Base-by-base conservation (phyloP, 2,888 invertebrate genomes). In the Phrixothrix hirtus region DNA sequence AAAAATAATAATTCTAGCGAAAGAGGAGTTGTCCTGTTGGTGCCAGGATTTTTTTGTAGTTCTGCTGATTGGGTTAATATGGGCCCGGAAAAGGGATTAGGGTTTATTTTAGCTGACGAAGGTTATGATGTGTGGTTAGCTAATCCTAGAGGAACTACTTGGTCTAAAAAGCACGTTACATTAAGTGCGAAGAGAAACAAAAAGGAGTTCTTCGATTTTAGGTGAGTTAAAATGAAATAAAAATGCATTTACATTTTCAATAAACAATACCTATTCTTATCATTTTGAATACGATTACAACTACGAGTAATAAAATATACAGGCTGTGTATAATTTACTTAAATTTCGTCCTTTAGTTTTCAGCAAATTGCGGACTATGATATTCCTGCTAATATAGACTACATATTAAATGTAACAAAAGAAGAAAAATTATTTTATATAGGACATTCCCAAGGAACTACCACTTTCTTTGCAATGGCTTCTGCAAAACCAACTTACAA, bases 301-400 rank as follows among this genome's bases (percentile, higher is more conserved):
- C n/a, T n/a, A n/a, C n/a, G n/a, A n/a, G n/a, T n/a, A 21, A 21
- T 21, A 21, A 21, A 21, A 21, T 21, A 5, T 7, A 21, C 3
- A 5, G 7, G 7, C 21, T 5, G 3, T 21, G 21, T 5, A 5
- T 21, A 21, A 21, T 21, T 21, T 3, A 7, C 7, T 3, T n/a
- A 34, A 15, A 2, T 34, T 2, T 34, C 1, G 2, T 1, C 21
- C 1, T 81, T 76, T 70, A 87, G 87, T 62, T 91, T 85, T 83
- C 85, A 90, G 68, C 87, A 92, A 66, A 87, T 90, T 72, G 90
- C 88, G 0, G 74, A 78, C 50, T 83, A 83, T 66, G 92, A 93
- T 70, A 67, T 91, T 0, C 88, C 91, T 4, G 86, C 88, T 0
- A 85, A 84, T 79, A 82, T 92, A 15, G 85, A 91, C 67, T 82